A percentile compares a stretch with the other conserved stretches of the same genome.
Evolutionary conservation across 2,797 vertebrate genomes (phyloP).

Genomic region (Chiloscyllium punctatum): DNA sequence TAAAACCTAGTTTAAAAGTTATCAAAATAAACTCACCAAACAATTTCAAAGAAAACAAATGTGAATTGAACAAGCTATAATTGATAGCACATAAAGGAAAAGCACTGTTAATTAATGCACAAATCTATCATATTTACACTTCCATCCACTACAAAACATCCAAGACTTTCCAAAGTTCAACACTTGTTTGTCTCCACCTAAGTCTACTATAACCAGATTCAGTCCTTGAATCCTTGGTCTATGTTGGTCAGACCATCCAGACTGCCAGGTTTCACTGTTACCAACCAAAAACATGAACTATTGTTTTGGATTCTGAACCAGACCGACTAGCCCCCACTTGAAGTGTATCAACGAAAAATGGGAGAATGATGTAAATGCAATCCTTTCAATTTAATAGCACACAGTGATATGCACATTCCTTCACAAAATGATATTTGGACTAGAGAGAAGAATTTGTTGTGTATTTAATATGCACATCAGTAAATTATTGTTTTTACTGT

Average conservation of each 20-base stretch:
- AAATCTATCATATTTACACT: background rate
- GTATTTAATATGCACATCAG: background rate
- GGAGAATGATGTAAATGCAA: background rate
- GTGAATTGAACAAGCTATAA: background rate
- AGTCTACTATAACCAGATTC: background rate
- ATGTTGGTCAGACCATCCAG: background rate
- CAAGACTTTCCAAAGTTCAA: background rate
- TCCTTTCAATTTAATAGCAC: background rate
- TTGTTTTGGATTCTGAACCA: background rate
- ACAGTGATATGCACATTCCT: background rate
- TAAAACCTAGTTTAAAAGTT: too few species aligned
- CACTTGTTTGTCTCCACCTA: background rate
- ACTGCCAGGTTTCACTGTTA: background rate
- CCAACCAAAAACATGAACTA: background rate
- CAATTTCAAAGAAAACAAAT: background rate
- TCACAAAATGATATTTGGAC: background rate
- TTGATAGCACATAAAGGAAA: background rate
- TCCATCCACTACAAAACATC: background rate
- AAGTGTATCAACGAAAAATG: background rate
- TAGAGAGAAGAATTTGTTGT: background rate
- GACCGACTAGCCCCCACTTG: background rate
- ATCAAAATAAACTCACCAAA: background rate
- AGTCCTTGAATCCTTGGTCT: too few species aligned
- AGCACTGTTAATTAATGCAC: background rate
- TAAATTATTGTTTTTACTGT: background rate